Conservation (phyloP, 1,140 invertebrate genomes). For the Coelopa frigida region DNA sequence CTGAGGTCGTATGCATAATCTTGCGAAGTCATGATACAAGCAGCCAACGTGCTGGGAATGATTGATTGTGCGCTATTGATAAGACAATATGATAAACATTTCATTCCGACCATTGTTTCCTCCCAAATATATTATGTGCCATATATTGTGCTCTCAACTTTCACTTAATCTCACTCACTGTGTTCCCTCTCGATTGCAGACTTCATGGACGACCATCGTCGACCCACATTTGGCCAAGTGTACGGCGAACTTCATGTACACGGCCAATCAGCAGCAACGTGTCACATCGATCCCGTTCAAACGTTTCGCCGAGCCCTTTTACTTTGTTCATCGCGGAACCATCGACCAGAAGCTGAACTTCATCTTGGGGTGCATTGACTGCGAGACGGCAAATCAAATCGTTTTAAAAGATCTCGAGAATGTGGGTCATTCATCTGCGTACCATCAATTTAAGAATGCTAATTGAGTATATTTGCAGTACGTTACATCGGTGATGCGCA, state of each 20-base stretch:
- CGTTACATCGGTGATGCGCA: slow-evolving; percentile 37
- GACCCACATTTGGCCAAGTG: slow-evolving; percentile 31
- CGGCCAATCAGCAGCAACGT: slow-evolving; percentile 22
- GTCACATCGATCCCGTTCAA: slow-evolving; percentile 22
- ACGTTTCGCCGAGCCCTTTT: slow-evolving; percentile 33
- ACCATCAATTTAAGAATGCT: neutral
- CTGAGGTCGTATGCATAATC: no score
- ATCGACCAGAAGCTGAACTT: slow-evolving; percentile 36
- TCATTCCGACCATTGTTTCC: no score
- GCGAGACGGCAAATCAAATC: slow-evolving; percentile 20
- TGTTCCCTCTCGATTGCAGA: slow-evolving; percentile 16
- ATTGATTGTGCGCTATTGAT: no score
- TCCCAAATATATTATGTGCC: no score
- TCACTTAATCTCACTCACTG: no score
- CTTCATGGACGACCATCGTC: slow-evolving; percentile 35
- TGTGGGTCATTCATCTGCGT: slow-evolving; percentile 12
- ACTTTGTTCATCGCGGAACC: slow-evolving; percentile 34
- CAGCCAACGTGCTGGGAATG: no score
- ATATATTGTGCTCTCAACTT: no score
- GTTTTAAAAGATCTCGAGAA: slow-evolving; percentile 36
- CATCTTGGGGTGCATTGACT: slow-evolving; percentile 22
- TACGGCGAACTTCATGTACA: slow-evolving; percentile 36
- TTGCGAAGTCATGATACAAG: no score
- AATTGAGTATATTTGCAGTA: slow-evolving; percentile 22
- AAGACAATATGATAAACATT: no score